Evolutionary conservation across 37 sponge, comb jelly and placozoan genomes (phyloP), one percentile per base, ranked within the genome.

Genomic region (Aplysina aerophoba): DNA sequence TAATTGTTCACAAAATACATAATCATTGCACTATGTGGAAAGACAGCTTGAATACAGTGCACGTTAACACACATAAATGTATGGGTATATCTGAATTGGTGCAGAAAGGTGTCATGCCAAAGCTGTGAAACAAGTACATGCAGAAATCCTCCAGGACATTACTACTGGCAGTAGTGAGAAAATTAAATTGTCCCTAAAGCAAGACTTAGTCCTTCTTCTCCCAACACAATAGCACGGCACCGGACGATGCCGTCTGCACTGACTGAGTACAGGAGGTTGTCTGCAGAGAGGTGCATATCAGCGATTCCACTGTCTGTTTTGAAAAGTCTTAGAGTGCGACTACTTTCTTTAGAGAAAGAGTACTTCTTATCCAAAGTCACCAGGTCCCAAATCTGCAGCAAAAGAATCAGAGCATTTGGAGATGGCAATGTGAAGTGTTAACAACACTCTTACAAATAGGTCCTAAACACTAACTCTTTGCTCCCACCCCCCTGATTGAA

Each of bases 371-470:
- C 66, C 67, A 89, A 36, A 19, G 92, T 85, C 0, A 71, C 78
- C 13, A 86, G 36, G 59, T 94, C 92, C 73, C 91, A 81, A 3
- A 94, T 83, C 94, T 94, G 30, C 3, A 75, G 50, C 33, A 55
- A 41, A 13, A n/a, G 27, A 25, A 27, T 61, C 1, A 56, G 27
- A 21, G 62, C 16, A 11, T 66, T 21, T 54, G 8, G 31, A 11
- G 24, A 63, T 24, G 25, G 38, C 19, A 59, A 59, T 4, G 28
- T 27, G 55, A 53, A 27, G 1, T 22, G 25, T 66, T 3, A 39
- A 22, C 17, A 14, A 74, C 28, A 37, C 17, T 19, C 24, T 80
- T 58, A 14, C 68, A 40, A 33, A 73, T 31, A 40, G 28, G 8
- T n/a, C 24, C 27, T 21, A 0, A 55, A 20, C 84, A 67, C 58